Evolutionary conservation across 2,113 vertebrate species (phyloP), one percentile per base, ranked within the genome.

Genomic region (Chlorodrepanis virens): DNA sequence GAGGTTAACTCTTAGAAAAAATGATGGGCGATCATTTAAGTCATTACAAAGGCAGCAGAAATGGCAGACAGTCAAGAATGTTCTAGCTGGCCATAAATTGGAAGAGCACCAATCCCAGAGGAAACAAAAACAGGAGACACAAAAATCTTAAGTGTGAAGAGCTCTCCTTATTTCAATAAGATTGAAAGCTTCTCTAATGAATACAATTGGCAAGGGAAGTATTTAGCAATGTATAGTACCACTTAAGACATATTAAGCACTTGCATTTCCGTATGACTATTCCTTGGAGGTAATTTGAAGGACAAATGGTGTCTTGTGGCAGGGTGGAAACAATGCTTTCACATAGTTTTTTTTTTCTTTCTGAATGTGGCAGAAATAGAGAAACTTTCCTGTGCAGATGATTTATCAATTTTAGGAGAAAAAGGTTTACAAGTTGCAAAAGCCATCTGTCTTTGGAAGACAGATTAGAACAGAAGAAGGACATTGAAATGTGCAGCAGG

Each of bases 171-270:
- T 75, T 89, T 94, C 74, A 87, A 17, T 76, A 89, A 64, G 31
- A 61, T 87, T 64, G 84, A 96, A 93, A 92, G 57, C 28, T 94
- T 87, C 37, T 87, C 18, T 87, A 89, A 85, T 76, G 35, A 93
- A 40, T 69, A 76, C 27, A 72, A 69, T 42, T 87, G 28, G n/a
- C 83, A 84, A 67, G 77, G 47, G 89, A 83, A 84, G 28, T 68
- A 92, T 94, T 90, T 87, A 89, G 37, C 40, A 85, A 65, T 54
- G 29, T 72, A 61, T 76, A 83, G 63, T 67, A 54, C 23, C 63
- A 74, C 81, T 96, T 79, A 91, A 89, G 78, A 69, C 15, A 35
- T 72, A 69, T 72, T 70, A 69, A 37, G 42, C 8, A 39, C 29
- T 93, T 90, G 13, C 19, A 35, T 80, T 95, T 89, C 42, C 39